Conservation (phyloP, 2,113 vertebrate species). For the Oreocharis arfaki region DNA sequence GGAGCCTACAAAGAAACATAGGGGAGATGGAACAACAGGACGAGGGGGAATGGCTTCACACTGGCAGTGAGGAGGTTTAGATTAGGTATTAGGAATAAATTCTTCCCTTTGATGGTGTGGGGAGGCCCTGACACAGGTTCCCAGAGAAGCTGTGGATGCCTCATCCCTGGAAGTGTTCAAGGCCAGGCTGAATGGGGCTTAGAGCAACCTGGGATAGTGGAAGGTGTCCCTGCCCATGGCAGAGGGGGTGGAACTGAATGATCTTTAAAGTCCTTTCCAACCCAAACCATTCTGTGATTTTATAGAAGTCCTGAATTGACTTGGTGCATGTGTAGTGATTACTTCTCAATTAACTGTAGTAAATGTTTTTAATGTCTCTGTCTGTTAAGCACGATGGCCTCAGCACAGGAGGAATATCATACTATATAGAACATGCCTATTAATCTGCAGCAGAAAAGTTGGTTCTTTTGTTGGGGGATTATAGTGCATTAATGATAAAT, state of each 20-base stretch:
- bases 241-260: not conserved
- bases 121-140: not conserved
- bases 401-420: not conserved
- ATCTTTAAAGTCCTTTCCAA: not conserved
- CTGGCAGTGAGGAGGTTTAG: not conserved
- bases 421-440: not conserved
- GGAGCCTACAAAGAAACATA: not conserved
- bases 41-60: not conserved
- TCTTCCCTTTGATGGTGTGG: not conserved
- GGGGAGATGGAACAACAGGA: not conserved
- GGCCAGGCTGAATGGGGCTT: not conserved
- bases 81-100: not conserved
- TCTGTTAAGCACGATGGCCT: not conserved
- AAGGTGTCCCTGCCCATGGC: not conserved
- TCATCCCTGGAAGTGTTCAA: not conserved
- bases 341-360: not conserved
- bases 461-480: slow-evolving; percentile 15
- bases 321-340: not conserved
- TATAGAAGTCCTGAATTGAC: not conserved
- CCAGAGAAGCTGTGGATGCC: not conserved
- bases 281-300: not conserved
- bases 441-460: slow-evolving; percentile 4
- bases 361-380: not conserved
- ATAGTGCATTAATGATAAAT: slow-evolving; percentile 1
- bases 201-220: not conserved